Conservation (phyloP, 2,888 invertebrate species). For the Emmelina monodactyla region DNA sequence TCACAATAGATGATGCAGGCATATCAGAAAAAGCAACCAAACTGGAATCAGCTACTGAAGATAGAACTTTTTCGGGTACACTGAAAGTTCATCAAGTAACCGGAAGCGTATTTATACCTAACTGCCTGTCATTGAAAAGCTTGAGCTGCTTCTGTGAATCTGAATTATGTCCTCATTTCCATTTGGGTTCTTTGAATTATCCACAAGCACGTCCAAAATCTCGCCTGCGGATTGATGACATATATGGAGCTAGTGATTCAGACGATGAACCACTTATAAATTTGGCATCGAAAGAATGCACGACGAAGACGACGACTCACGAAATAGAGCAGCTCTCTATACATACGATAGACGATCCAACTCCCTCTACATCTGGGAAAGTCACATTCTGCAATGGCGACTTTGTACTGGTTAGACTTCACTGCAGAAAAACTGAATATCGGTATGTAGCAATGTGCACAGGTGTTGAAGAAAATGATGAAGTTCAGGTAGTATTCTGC, state of each 20-base stretch:
- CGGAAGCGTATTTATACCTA: constrained; percentile 6
- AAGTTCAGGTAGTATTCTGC: constrained; percentile 10
- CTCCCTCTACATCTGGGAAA: constrained; percentile 10
- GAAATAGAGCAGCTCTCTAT: constrained; percentile 11
- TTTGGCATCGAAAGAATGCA: constrained; percentile 9
- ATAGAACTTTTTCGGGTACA: constrained; percentile 8
- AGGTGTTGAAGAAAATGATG: constrained; percentile 12
- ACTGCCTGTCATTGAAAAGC: constrained; percentile 10
- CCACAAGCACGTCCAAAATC: too few relatives aligned
- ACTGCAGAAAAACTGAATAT: constrained; percentile 13
- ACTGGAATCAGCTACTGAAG: background rate
- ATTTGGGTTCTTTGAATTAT: constrained; percentile 9
- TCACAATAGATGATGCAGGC: constrained; percentile 8
- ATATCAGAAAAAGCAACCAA: constrained; percentile 9
- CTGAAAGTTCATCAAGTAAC: constrained; percentile 11
- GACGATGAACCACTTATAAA: constrained; percentile 12
- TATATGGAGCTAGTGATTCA: constrained; percentile 11
- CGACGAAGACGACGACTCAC: constrained; percentile 10
- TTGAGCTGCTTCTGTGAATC: constrained; percentile 12
- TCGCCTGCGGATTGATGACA: too few relatives aligned
- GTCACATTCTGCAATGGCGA: constrained; percentile 9
- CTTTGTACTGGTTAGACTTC: constrained; percentile 9
- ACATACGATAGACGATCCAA: constrained; percentile 9
- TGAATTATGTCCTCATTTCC: constrained; percentile 8
- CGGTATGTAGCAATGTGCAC: constrained; percentile 11